Evolutionary conservation across 2,113 vertebrate genomes (phyloP), one percentile per base, ranked within the genome.

Genomic region (Galemys pyrenaicus): DNA sequence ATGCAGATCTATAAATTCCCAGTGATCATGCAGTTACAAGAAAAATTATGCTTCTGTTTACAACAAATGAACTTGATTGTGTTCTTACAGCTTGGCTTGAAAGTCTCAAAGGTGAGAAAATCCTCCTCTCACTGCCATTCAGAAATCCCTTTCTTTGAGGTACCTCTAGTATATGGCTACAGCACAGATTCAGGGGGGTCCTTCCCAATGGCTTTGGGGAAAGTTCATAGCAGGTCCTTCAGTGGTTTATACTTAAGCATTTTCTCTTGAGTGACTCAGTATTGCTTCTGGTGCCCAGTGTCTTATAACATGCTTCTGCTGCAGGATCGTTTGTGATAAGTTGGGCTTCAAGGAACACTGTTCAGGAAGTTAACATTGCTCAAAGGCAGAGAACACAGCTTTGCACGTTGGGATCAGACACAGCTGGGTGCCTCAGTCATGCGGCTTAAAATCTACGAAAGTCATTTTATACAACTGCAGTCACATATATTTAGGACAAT

Each of bases 1-100:
- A 81, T 51, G 49, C 65, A 71, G 88, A 92, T 81, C 78, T 54
- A 60, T 83, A 87, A 92, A 39, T 85, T 44, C 54, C 54, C 15
- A 56, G 3, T 44, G 51, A 58, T 5, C 65, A 78, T 46, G 86
- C 65, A 71, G 20, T 67, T 73, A 62, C 94, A 92, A 46, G 74
- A 44, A 56, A 75, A 80, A 51, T n/a, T 22, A 26, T 68, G 30
- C 49, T 80, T 51, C 41, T 41, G 67, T 68, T 81, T 65, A 20
- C 6, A 28, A 19, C 62, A 54, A 92, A 73, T 32, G 74, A 56
- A 46, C 30, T 75, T 1, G 26, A 35, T 6, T 68, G 22, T 83
- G 6, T 2, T 9, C 37, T 6, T 44, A 15, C 6, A 37, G 58
- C n/a, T 74, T 65, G 84, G 44, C 49, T 65, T 62, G 10, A 39